Evolutionary conservation across 1,140 invertebrate genomes (phyloP), one percentile per base, ranked within the genome.

Genomic region (Mizuhopecten yessoensis): DNA sequence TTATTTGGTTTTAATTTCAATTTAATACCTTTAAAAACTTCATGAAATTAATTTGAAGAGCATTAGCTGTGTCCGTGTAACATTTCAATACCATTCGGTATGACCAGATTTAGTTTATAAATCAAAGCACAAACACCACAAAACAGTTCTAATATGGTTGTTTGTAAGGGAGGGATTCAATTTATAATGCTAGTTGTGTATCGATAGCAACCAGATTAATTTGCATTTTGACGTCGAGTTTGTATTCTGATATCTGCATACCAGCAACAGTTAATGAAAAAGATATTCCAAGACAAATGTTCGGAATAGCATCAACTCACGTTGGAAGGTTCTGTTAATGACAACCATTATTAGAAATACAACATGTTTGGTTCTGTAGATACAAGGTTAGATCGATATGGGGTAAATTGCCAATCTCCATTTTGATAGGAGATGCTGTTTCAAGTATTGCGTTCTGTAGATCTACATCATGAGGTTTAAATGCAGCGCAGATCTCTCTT

Each of bases 361-460:
- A 75, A 29, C 1, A 29, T 75, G 57, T 29, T 29, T 75, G 57
- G 23, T 17, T 75, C 57, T 75, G 11, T 75, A 75, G 23, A 75
- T 75, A n/a, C n/a, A 29, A 75, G 57, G 57, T n/a, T 75, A 75
- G 29, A 75, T 75, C 57, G 57, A 75, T 75, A 75, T 29, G 7
- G 20, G 57, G 57, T 75, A 75, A 75, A 75, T 75, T 75, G 23
- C 57, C 57, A 75, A 75, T 75, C 57, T 75, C 23, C 57, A 75
- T n/a, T 75, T n/a, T n/a, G 57, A 75, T 75, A 2, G 57, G 17
- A 3, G 23, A 75, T 29, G 57, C 29, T 29, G 1, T 75, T 75
- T 5, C n/a, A 29, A 9, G 57, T 23, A 29, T 75, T 75, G 57
- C 57, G 3, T 29, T 75, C n/a, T 75, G 15, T 29, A 75, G 57